Evolutionary conservation across 2,888 invertebrate genomes (phyloP).

Genomic region (Netelia virgata): DNA sequence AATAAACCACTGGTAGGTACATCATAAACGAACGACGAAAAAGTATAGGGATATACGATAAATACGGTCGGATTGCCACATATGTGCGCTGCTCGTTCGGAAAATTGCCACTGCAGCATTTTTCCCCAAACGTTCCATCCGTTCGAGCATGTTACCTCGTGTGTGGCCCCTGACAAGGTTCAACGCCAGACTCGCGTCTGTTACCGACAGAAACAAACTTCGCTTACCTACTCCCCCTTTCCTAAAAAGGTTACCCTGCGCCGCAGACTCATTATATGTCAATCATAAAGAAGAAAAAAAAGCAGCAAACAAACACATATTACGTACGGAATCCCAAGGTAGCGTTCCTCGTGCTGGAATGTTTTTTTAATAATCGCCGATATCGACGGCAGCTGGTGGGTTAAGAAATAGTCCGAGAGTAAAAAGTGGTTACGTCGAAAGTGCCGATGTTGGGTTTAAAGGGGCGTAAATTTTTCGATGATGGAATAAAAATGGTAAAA

Average conservation of each 20-base stretch:
- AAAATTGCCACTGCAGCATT: not conserved
- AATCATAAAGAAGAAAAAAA: not conserved
- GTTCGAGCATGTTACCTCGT: not conserved
- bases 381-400: slow-evolving; percentile 16
- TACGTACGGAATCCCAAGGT: not conserved
- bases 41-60: not conserved
- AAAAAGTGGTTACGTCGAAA: slow-evolving; percentile 17
- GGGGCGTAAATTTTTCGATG: not conserved
- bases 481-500: slow-evolving; percentile 15
- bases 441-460: slow-evolving; percentile 24
- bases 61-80: not conserved
- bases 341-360: not conserved
- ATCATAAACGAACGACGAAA: not conserved
- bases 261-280: slow-evolving; percentile 12
- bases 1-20: not conserved
- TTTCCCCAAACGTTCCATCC: not conserved
- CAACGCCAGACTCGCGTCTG: not conserved
- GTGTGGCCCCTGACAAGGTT: not conserved
- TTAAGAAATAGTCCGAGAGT: slow-evolving; percentile 17
- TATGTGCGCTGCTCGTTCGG: not conserved
- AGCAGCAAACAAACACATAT: not conserved
- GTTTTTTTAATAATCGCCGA: slow-evolving; percentile 14
- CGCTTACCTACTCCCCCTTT: not conserved
- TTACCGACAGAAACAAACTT: not conserved
- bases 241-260: not conserved